These are phyloP conservation scores for Mesembrinibis cayennensis DNA, from an alignment of 2,113 vertebrate species.

Conservation along the genomic window DNA sequence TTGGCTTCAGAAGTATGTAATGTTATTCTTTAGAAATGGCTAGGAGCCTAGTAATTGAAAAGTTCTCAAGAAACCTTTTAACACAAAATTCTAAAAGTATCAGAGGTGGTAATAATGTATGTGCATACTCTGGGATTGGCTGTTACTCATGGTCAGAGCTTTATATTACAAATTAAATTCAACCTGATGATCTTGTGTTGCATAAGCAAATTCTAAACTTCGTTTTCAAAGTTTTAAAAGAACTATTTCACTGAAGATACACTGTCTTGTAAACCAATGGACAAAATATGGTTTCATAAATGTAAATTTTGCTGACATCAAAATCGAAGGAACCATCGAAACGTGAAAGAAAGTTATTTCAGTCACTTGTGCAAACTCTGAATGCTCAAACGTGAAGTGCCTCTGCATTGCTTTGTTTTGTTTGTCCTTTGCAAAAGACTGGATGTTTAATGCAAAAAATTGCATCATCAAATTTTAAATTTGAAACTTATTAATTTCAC, in stretches of 20 bases:
- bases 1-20: background rate
- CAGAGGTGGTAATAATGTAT: background rate
- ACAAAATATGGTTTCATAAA: background rate
- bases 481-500: background rate
- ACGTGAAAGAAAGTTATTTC: background rate
- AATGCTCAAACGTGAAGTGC: background rate
- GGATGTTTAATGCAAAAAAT: background rate
- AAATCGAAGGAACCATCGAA: background rate
- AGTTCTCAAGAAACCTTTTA: background rate
- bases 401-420: background rate
- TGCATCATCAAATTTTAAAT: background rate
- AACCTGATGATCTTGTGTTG: background rate
- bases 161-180: background rate
- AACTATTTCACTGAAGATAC: background rate
- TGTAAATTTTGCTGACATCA: background rate
- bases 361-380: background rate
- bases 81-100: background rate
- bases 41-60: background rate
- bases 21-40: background rate
- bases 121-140: background rate
- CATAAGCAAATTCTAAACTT: background rate
- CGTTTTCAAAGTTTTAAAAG: background rate
- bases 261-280: background rate
- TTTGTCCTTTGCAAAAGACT: background rate
- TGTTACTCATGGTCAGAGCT: background rate